Base-by-base conservation (phyloP, 2,888 invertebrate genomes). In the Abrostola triplasia region DNA sequence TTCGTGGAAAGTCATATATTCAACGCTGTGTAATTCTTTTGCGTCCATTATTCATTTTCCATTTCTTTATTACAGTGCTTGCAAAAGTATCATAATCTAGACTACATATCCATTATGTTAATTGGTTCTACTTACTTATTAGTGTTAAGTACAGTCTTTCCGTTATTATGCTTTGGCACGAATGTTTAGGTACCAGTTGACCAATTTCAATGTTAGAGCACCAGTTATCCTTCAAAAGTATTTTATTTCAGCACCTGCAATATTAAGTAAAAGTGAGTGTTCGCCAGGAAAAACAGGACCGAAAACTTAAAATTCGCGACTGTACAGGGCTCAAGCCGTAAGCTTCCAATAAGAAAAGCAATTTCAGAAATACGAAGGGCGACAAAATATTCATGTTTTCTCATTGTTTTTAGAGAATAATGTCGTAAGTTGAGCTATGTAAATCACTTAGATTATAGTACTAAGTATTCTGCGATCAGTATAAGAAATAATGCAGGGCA, bases 311-410 rank as follows among this genome's bases (percentile, higher is more conserved):
- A 66, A 59, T 56, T 60, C 8, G 44, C 65, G 36, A 66, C 49
- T 65, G 44, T 57, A 57, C 48, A 35, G 41, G 58, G 55, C 58
- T 62, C 41, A 62, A 59, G 67, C 13, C 24, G 38, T 62, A 73
- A 67, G 55, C 68, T 62, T 50, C 52, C 53, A 71, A 73, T 63
- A 73, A 71, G 59, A 59, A 73, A 67, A 73, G 52, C 55, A 73
- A 73, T 71, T 67, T 59, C 41, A 59, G 49, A 71, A 67, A 67
- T 73, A 62, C 63, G 53, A 59, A 67, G 55, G 52, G 55, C 35
- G 55, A 56, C 55, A 41, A 49, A 53, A 73, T 62, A 47, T 56
- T 73, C 41, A 48, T 42, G 36, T 62, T 56, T 59, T 51, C 37
- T 60, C 11, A 50, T 54, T 51, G 36, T 49, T 54, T 64, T 59